Base-by-base conservation (phyloP, 2,797 vertebrate genomes). In the Notolepis coatsorum region DNA sequence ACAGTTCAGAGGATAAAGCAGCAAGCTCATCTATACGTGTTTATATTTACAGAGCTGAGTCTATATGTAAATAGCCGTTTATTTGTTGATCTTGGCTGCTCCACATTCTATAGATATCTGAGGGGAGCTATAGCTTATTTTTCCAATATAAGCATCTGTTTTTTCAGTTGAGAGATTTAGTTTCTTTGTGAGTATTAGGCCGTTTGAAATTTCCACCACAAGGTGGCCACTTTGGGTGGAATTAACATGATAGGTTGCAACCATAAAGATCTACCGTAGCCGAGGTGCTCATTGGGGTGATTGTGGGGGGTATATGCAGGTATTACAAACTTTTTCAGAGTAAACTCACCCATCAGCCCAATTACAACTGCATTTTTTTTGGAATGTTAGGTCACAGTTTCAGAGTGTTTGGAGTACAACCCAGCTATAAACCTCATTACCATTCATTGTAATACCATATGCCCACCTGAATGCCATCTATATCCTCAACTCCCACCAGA, bases 71-170 rank as follows among this genome's bases (percentile, higher is more conserved):
- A 50, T 78, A 20, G 24, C 38, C 21, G 7, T 24, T 41, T 81
- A 73, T 87, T 75, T 75, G 80, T 87, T 84, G 55, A 79, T 79
- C 68, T 75, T 60, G 75, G 70, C 84, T 89, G 87, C 79, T 85
- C 84, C 81, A 73, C 83, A 80, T 87, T 87, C 81, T 79, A 80
- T 61, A 76, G 74, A 82, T 81, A 75, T 55, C 72, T 75, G 63
- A 81, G 50, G 68, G 64, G 48, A 64, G 60, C 62, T 61, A 24
- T 59, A 67, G 50, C 12, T 67, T 52, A 54, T 46, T 52, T 49
- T 65, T 60, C 15, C 55, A 67, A 71, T 30, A 2, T 60, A 42
- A 76, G 65, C 80, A 65, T 76, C 65, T 65, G 24, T 50, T 35
- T 47, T 31, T 25, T 71, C 77, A 48, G 61, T 80, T 74, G 51